These are phyloP conservation scores for Xyrichtys novacula DNA, from an alignment of 2,797 vertebrate species.

Conservation along the genomic window DNA sequence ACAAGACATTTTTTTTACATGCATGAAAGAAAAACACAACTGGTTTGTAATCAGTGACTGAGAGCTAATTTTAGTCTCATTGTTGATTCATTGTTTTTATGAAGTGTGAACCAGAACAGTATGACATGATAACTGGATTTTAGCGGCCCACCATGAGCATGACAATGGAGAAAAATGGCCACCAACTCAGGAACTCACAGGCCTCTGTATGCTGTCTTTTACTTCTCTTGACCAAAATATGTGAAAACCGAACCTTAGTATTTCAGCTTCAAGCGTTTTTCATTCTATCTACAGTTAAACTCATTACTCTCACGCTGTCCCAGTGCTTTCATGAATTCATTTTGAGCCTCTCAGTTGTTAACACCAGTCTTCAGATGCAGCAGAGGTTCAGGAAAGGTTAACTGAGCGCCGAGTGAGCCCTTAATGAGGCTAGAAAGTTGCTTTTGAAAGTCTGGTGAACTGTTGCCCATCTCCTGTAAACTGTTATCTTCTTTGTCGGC, in stretches of 20 bases:
- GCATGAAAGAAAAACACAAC: too few species aligned
- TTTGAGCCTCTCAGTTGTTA: constrained; percentile 63
- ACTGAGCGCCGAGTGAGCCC: constrained; percentile 29
- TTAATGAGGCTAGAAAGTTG: constrained; percentile 64
- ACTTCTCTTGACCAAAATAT: constrained; percentile 10
- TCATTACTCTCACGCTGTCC: constrained; percentile 53
- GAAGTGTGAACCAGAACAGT: too few species aligned
- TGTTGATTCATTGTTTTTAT: too few species aligned
- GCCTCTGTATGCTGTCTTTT: neutral
- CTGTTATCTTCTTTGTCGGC: constrained; percentile 25
- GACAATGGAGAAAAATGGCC: too few species aligned
- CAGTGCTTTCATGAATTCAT: constrained; percentile 57
- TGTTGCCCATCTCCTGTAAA: constrained; percentile 22
- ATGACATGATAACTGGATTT: too few species aligned
- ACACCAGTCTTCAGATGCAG: constrained; percentile 42
- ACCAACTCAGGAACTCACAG: neutral
- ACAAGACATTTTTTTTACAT: too few species aligned
- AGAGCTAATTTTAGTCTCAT: too few species aligned
- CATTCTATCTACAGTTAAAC: constrained; percentile 51
- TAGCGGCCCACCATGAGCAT: too few species aligned
- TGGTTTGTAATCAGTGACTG: too few species aligned
- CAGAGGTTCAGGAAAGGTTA: constrained; percentile 53
- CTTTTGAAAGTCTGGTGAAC: constrained; percentile 29
- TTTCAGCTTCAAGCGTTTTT: constrained; percentile 41
- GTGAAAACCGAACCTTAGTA: constrained; percentile 14